Evolutionary conservation across 2,113 vertebrate genomes (phyloP), one percentile per base, ranked within the genome.

Genomic region (Actenoides hombroni): DNA sequence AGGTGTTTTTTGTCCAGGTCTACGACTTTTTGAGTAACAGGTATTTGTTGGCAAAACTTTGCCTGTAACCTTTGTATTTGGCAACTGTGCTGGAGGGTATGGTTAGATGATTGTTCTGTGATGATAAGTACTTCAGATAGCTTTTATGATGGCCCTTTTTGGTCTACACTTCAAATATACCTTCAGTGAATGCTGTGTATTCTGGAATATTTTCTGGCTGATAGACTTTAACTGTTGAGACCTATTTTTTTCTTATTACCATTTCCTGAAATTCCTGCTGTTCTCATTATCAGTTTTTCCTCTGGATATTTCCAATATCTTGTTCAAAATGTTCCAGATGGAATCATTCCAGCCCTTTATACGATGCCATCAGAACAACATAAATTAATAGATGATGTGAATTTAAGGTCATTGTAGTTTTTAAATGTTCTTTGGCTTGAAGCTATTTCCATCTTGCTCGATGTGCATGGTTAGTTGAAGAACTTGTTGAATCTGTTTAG

Each of bases 401-500:
- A 67, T 70, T 81, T 54, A 77, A 90, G 46, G 63, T 35, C 21
- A 49, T 5, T 88, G 37, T 35, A 54, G 9, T 46, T 65, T 93
- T 92, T 54, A 67, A 67, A 61, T 78, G 18, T 13, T 40, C 51
- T 86, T 90, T 93, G 39, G n/a, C 85, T 92, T 84, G 83, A 63
- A 83, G 68, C 35, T 70, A 20, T 95, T 95, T 92, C 37, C 14
- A n/a, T 78, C 24, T 33, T 70, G 8, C 24, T 86, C 42, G 65
- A 39, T 48, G 18, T 69, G 13, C 13, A 17, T 60, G 67, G 35
- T 54, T 88, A 74, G 54, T 51, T 57, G n/a, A 74, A 77, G 60
- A 77, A 83, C 80, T 51, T 88, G 68, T 94, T 94, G 68, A 91
- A 77, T 92, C 46, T 80, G 14, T 81, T 88, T 49, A n/a, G 42